Conservation (phyloP, 1,140 invertebrate species). For the Apis dorsata region DNA sequence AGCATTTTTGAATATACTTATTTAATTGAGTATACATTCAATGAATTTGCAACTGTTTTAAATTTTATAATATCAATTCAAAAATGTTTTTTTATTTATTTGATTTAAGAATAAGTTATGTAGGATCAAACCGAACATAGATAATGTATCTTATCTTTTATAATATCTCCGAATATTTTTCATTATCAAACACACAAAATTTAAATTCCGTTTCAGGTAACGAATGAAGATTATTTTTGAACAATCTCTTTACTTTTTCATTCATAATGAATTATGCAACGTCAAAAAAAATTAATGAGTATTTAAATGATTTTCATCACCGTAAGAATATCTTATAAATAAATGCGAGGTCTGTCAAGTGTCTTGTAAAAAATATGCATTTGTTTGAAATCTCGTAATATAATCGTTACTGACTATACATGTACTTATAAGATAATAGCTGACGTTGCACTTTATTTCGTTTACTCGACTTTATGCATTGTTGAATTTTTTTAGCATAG, state of each 20-base stretch:
- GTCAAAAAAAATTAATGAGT: slow-evolving; percentile 30
- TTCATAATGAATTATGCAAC: slow-evolving; percentile 21
- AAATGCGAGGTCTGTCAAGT: slow-evolving; percentile 62
- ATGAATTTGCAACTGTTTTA: slow-evolving; percentile 24
- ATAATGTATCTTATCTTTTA: slow-evolving; percentile 26
- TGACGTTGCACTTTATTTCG: slow-evolving; percentile 35
- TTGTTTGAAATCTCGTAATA: slow-evolving; percentile 33
- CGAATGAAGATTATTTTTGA: neutral
- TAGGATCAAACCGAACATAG: slow-evolving; percentile 1
- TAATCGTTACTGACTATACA: slow-evolving; percentile 52
- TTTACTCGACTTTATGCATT: slow-evolving; percentile 44
- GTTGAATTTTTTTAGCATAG: slow-evolving; percentile 51
- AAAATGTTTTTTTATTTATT: slow-evolving; percentile 5
- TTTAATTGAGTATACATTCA: slow-evolving; percentile 25
- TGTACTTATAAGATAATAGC: slow-evolving; percentile 48
- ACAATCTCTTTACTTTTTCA: neutral
- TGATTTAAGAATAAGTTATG: neutral
- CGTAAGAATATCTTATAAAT: slow-evolving; percentile 56
- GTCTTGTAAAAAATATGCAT: slow-evolving; percentile 56
- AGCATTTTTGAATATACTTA: slow-evolving; percentile 8
- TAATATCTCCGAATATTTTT: slow-evolving; percentile 14
- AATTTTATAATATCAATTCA: slow-evolving; percentile 2
- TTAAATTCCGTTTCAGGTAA: slow-evolving; percentile 5
- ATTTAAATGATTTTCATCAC: slow-evolving; percentile 27
- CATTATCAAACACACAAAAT: neutral